Evolutionary conservation across 2,888 invertebrate genomes (phyloP).

Genomic region (Criorhina ranunculi): DNA sequence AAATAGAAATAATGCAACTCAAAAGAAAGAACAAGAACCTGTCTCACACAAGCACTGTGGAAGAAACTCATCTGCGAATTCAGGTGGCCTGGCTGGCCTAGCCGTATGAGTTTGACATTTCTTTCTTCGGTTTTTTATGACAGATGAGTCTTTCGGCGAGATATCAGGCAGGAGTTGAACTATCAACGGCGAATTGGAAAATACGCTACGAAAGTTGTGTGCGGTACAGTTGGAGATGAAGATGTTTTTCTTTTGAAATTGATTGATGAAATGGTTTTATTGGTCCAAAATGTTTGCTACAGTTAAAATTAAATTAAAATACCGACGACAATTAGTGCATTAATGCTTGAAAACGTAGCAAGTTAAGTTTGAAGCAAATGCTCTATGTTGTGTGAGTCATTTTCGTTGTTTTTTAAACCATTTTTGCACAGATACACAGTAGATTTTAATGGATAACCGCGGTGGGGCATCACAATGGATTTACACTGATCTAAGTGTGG

Average conservation of each 20-base stretch:
- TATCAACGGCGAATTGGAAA: not conserved
- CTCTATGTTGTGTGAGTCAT: too few relatives aligned
- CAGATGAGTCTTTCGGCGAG: constrained; percentile 19
- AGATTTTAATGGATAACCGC: too few relatives aligned
- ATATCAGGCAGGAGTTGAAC: not conserved
- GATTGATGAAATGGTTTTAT: not conserved
- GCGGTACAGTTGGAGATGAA: not conserved
- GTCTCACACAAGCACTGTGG: constrained; percentile 70
- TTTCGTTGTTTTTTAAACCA: too few relatives aligned
- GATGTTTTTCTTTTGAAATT: not conserved
- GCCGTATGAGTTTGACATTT: constrained; percentile 66
- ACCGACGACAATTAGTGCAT: too few relatives aligned
- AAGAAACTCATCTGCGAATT: constrained; percentile 66
- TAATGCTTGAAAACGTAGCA: too few relatives aligned
- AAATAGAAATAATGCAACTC: constrained; percentile 75
- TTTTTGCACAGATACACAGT: too few relatives aligned
- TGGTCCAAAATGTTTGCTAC: too few relatives aligned
- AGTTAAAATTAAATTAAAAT: too few relatives aligned
- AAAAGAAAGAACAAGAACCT: constrained; percentile 74
- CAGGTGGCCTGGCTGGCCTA: constrained; percentile 62
- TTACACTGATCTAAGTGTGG: too few relatives aligned
- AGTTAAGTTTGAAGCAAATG: too few relatives aligned
- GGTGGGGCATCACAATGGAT: too few relatives aligned
- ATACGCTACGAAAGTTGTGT: not conserved
- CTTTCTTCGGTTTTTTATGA: constrained; percentile 21